phyloP scores from a whole-genome alignment of 2,113 vertebrate genomes.

The human region GRCh38 chr2:155726001-155726500 shows the following conservation, averaged over 20 bases:
- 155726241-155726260: not conserved
- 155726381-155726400: constrained; percentile 81
- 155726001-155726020: constrained; percentile 37
- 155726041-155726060: not conserved
- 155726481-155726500: constrained; percentile 87
- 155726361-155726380: constrained; percentile 74
- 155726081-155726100: not conserved
- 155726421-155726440: constrained; percentile 82
- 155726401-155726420: constrained; percentile 80
- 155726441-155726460: constrained; percentile 86
- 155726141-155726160: not conserved
- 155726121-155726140: not conserved
- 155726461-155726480: constrained; percentile 89
- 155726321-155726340: constrained; percentile 76
- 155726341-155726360: constrained; percentile 64
- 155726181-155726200: not conserved
- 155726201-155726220: not conserved
- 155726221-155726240: not conserved
- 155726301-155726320: constrained; percentile 44
- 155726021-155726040: constrained; percentile 21
- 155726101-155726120: not conserved
- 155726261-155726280: not conserved
- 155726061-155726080: not conserved
- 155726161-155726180: constrained; percentile 23
- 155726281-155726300: not conserved